Conservation (phyloP, 1,140 invertebrate species). For the Drepana arcuata region DNA sequence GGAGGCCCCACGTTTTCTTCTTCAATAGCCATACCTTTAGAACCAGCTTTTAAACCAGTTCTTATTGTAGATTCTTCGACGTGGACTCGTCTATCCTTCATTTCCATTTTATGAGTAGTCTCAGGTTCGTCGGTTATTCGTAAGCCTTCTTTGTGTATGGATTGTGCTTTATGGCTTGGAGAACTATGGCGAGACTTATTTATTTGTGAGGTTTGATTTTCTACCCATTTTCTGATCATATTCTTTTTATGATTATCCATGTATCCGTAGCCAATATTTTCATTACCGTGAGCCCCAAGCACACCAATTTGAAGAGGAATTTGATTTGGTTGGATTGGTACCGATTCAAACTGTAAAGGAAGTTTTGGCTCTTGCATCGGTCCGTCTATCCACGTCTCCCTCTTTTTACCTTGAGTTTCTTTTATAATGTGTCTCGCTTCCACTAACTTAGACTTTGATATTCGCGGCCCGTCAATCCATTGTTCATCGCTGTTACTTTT, state of each 20-base stretch:
- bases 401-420: conserved; percentile 81
- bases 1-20: conserved; percentile 61
- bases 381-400: conserved; percentile 96
- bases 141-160: conserved; percentile 74
- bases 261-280: conserved; percentile 81
- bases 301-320: conserved; percentile 62
- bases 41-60: conserved; percentile 71
- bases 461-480: conserved; percentile 96
- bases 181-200: conserved; percentile 70
- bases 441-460: conserved; percentile 86
- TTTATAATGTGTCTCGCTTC: conserved; percentile 85
- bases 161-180: conserved; percentile 52
- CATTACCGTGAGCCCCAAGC: conserved; percentile 54
- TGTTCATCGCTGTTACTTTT: conserved; percentile 83
- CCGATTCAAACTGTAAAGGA: conserved; percentile 52
- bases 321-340: conserved; percentile 33
- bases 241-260: conserved; percentile 93
- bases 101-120: conserved; percentile 60
- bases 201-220: conserved; percentile 89
- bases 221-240: conserved; percentile 95
- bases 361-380: conserved; percentile 73
- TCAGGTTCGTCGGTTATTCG: conserved; percentile 75
- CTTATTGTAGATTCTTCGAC: conserved; percentile 74
- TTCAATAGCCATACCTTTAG: conserved; percentile 61
- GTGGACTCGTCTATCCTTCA: conserved; percentile 67